Percentiles rank a stretch among this genome's conserved stretches.
Conservation (phyloP, 2,797 vertebrate species). For the Chrysocyon brachyurus region DNA sequence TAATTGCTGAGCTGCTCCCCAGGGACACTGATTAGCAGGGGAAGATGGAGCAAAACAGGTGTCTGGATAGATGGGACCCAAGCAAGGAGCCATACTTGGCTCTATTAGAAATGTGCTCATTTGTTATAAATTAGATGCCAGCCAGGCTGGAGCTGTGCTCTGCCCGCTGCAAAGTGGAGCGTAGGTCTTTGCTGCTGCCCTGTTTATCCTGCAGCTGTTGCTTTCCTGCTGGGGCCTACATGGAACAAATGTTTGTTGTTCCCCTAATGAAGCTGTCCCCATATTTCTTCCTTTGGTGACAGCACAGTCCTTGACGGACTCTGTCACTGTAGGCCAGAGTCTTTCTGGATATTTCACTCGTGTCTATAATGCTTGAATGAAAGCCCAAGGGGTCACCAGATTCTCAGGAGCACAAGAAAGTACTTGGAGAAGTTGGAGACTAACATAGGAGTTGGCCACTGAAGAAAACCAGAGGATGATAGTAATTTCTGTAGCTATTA, state of each 20-base stretch:
- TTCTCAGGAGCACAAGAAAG: neutral
- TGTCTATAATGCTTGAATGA: neutral
- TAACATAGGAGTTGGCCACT: neutral
- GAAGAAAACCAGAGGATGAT: neutral
- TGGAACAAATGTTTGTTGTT: neutral
- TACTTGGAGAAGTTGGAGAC: neutral
- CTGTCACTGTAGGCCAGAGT: neutral
- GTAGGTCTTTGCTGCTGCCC: neutral
- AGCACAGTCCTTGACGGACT: neutral
- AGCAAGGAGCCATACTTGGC: neutral
- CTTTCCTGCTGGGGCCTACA: neutral
- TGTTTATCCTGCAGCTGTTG: conserved; percentile 27
- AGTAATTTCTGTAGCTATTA: too few relatives aligned
- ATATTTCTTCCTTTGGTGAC: neutral
- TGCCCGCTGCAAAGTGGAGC: neutral
- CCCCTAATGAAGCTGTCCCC: neutral
- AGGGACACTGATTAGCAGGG: conserved; percentile 2
- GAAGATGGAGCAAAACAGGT: conserved; percentile 32
- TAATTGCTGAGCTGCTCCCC: neutral
- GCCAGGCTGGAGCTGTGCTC: neutral
- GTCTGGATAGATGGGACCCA: neutral
- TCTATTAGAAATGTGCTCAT: conserved; percentile 4
- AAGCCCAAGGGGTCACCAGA: neutral
- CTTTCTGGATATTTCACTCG: neutral
- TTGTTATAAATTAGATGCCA: neutral